phyloP scores from a whole-genome alignment of 2,113 vertebrate species.

The Lutjanus erythropterus region DNA sequence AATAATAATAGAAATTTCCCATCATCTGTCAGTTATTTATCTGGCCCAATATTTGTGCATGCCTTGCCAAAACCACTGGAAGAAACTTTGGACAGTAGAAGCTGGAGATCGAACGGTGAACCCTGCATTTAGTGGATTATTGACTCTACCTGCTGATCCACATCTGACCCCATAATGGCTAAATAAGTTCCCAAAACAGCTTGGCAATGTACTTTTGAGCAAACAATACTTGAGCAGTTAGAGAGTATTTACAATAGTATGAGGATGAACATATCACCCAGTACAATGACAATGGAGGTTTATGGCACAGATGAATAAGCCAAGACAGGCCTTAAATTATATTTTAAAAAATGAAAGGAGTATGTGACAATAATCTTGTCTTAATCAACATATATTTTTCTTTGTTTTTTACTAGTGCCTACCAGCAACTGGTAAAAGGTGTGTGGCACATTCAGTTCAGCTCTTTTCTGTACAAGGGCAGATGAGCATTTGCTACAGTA shows the following conservation, averaged over 20 bases:
- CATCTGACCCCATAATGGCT: background rate
- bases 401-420: too few species aligned
- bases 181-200: background rate
- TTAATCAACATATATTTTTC: too few species aligned
- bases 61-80: background rate
- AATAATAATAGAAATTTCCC: too few species aligned
- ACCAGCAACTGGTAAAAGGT: too few species aligned
- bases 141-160: background rate
- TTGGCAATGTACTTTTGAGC: background rate
- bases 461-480: too few species aligned
- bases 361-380: too few species aligned
- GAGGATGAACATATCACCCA: background rate
- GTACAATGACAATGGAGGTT: background rate
- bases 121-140: background rate
- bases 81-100: background rate
- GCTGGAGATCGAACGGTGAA: background rate
- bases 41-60: too few species aligned
- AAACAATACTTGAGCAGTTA: background rate
- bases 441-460: too few species aligned
- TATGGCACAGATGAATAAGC: background rate
- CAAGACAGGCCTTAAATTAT: background rate
- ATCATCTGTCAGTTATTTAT: too few species aligned
- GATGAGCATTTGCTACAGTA: too few species aligned
- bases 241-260: background rate
- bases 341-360: too few species aligned